Evolutionary conservation across 2,888 invertebrate genomes (phyloP).

Genomic region (Tineola bisselliella): DNA sequence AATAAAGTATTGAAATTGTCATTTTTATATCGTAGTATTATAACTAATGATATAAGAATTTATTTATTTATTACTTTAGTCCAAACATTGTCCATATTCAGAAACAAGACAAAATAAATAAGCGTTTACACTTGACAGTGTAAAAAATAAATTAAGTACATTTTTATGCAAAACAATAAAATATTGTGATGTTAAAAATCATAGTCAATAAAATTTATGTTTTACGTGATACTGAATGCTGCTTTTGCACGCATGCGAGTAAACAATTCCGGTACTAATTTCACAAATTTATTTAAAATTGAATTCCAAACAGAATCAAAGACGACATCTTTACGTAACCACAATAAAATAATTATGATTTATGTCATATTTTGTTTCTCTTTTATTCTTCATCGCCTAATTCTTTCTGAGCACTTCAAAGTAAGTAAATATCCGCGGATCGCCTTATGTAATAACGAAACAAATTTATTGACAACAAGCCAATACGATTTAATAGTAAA

Average conservation of each 20-base stretch:
- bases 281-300: too few species aligned
- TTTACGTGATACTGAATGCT: background rate
- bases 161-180: conserved; percentile 9
- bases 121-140: background rate
- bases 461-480: too few species aligned
- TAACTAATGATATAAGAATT: background rate
- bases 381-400: too few species aligned
- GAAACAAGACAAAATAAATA: conserved; percentile 8
- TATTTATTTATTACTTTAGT: background rate
- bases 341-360: too few species aligned
- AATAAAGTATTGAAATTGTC: background rate
- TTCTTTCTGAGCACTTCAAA: too few species aligned
- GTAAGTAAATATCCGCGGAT: too few species aligned
- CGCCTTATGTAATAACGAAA: too few species aligned
- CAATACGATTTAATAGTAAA: too few species aligned
- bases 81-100: conserved; percentile 12
- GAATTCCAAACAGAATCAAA: too few species aligned
- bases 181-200: conserved; percentile 2
- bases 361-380: too few species aligned
- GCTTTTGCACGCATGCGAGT: background rate
- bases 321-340: too few species aligned
- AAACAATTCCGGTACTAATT: too few species aligned
- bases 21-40: background rate
- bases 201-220: conserved; percentile 5
- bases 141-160: conserved; percentile 5